Percentiles rank a stretch among this genome's conserved stretches.
Evolutionary conservation across 2,113 vertebrate genomes (phyloP).

Genomic region (Myanophis thanlyinensis): DNA sequence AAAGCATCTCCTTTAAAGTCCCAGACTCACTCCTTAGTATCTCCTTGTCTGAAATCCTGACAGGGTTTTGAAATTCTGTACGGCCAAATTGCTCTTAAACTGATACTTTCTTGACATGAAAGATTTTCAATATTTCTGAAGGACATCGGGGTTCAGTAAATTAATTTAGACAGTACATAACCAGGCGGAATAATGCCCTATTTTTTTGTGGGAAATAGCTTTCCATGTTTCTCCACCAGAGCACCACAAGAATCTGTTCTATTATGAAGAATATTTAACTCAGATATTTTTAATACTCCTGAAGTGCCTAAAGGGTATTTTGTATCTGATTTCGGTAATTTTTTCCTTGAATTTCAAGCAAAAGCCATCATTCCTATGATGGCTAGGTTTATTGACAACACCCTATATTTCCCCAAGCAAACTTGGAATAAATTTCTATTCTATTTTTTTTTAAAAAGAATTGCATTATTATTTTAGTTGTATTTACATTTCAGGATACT

Average conservation of each 20-base stretch:
- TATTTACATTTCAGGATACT: background rate
- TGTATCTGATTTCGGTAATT: too few species aligned
- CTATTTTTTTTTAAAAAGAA: too few species aligned
- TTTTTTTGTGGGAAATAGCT: background rate
- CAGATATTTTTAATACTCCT: too few species aligned
- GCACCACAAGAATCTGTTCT: background rate
- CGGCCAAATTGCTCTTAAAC: background rate
- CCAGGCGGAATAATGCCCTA: background rate
- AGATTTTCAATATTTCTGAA: background rate
- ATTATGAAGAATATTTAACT: too few species aligned
- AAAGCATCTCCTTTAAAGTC: background rate
- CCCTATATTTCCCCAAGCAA: too few species aligned
- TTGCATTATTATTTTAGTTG: background rate
- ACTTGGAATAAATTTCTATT: too few species aligned
- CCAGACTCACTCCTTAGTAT: background rate
- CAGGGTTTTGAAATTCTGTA: background rate
- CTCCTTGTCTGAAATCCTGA: background rate
- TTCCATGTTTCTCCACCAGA: background rate
- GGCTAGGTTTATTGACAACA: too few species aligned
- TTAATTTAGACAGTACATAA: background rate
- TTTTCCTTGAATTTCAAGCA: too few species aligned
- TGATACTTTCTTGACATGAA: background rate
- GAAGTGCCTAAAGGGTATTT: too few species aligned
- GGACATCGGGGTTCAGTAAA: background rate
- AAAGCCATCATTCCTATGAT: too few species aligned